phyloP scores from a whole-genome alignment of 2,888 invertebrate genomes.

The Tenthredo scrophulariae region DNA sequence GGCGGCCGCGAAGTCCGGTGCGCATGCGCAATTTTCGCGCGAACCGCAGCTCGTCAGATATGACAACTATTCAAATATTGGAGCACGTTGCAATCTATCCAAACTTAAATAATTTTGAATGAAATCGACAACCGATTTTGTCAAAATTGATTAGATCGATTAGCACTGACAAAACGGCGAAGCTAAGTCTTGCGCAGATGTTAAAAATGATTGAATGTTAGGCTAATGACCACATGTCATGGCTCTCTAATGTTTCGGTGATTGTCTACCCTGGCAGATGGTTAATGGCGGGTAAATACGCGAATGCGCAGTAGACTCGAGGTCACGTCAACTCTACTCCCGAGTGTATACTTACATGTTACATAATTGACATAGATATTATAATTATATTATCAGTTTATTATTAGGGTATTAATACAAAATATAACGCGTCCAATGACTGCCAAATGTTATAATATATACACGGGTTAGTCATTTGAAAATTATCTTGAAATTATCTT shows the following conservation, averaged over 20 bases:
- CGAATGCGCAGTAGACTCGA: background rate
- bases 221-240: background rate
- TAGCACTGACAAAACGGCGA: background rate
- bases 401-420: background rate
- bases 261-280: background rate
- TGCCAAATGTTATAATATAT: background rate
- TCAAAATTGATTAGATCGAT: background rate
- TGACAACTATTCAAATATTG: background rate
- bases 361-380: background rate
- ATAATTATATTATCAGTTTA: background rate
- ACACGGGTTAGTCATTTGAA: background rate
- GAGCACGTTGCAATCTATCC: background rate
- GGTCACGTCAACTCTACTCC: background rate
- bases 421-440: background rate
- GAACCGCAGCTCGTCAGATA: background rate
- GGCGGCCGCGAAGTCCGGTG: background rate
- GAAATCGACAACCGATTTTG: background rate
- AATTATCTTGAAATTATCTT: slow-evolving; percentile 4
- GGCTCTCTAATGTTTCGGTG: background rate
- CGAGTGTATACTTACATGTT: background rate
- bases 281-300: background rate
- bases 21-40: background rate
- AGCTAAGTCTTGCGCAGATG: background rate
- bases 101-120: background rate
- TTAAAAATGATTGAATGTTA: background rate